These are phyloP conservation scores for Stegodyphus mimosarum DNA, from an alignment of 1,140 invertebrate species.

Conservation along the genomic window DNA sequence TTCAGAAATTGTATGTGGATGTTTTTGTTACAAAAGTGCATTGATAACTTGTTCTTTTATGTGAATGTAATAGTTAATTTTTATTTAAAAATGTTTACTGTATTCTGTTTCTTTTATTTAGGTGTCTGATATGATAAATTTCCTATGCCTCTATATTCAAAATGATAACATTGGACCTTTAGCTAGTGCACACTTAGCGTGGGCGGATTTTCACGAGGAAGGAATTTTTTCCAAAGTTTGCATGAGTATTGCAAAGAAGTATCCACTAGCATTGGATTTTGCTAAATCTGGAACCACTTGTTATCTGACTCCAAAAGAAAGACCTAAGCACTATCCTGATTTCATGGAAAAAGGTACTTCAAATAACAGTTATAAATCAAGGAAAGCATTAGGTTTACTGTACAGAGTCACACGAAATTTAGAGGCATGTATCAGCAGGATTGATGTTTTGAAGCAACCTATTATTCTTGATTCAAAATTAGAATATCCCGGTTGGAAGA, in stretches of 20 bases:
- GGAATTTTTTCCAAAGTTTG: slow-evolving; percentile 65
- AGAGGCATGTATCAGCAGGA: slow-evolving; percentile 45
- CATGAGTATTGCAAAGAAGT: slow-evolving; percentile 63
- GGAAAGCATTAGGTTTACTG: slow-evolving; percentile 64
- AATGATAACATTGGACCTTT: slow-evolving; percentile 65
- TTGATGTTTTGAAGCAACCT: neutral
- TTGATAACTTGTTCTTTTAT: no score
- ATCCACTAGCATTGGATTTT: slow-evolving; percentile 64
- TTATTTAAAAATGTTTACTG: neutral
- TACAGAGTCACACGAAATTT: slow-evolving; percentile 60
- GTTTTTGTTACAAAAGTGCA: no score
- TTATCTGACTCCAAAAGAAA: slow-evolving; percentile 62
- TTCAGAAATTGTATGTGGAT: no score
- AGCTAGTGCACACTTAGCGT: slow-evolving; percentile 65
- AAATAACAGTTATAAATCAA: slow-evolving; percentile 63
- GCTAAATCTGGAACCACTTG: slow-evolving; percentile 64
- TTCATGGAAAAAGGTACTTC: slow-evolving; percentile 64
- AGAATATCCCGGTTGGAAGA: slow-evolving; percentile 57
- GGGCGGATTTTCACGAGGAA: slow-evolving; percentile 62
- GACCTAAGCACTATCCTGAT: slow-evolving; percentile 64
- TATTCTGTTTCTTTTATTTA: slow-evolving; percentile 34
- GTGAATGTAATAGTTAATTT: no score
- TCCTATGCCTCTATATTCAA: slow-evolving; percentile 64
- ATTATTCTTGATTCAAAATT: slow-evolving; percentile 46
- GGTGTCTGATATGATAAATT: slow-evolving; percentile 64